Evolutionary conservation across 2,797 vertebrate species (phyloP).

Genomic region (Sebastiscus albofasciatus): DNA sequence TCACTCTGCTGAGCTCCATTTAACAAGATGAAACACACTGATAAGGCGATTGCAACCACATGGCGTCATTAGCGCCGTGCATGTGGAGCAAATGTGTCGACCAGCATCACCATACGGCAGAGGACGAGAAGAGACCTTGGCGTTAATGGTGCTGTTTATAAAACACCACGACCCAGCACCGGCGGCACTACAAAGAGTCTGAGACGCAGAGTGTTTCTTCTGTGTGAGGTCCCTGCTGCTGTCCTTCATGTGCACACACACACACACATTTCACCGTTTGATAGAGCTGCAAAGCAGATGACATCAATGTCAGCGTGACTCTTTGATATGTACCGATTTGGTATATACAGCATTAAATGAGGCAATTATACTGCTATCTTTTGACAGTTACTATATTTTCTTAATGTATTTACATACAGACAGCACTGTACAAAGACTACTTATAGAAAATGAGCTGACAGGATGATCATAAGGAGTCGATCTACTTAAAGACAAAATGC

Average conservation of each 20-base stretch:
- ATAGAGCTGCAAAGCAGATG: conserved; percentile 77
- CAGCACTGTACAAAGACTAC: background rate
- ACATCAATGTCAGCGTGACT: conserved; percentile 57
- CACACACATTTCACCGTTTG: conserved; percentile 19
- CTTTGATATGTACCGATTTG: conserved; percentile 39
- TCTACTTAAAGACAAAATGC: conserved; percentile 45
- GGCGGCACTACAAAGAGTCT: conserved; percentile 68
- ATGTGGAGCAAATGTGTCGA: conserved; percentile 76
- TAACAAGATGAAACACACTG: conserved; percentile 66
- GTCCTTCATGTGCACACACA: conserved; percentile 40
- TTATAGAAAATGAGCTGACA: background rate
- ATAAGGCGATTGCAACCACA: conserved; percentile 79
- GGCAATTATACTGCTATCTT: background rate
- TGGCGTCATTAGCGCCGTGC: conserved; percentile 69
- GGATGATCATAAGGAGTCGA: conserved; percentile 35
- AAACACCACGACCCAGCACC: conserved; percentile 55
- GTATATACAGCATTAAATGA: background rate
- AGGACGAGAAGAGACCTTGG: conserved; percentile 64
- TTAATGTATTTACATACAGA: background rate
- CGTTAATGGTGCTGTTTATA: conserved; percentile 78
- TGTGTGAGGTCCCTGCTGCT: conserved; percentile 70
- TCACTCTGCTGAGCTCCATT: conserved; percentile 58
- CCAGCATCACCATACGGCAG: conserved; percentile 41
- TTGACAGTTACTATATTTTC: conserved; percentile 13
- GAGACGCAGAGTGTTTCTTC: conserved; percentile 46